A percentile compares a stretch with the other conserved stretches of the same genome.
Conservation (phyloP, 2,888 invertebrate species). For the Polydrusus pterygomalis region DNA sequence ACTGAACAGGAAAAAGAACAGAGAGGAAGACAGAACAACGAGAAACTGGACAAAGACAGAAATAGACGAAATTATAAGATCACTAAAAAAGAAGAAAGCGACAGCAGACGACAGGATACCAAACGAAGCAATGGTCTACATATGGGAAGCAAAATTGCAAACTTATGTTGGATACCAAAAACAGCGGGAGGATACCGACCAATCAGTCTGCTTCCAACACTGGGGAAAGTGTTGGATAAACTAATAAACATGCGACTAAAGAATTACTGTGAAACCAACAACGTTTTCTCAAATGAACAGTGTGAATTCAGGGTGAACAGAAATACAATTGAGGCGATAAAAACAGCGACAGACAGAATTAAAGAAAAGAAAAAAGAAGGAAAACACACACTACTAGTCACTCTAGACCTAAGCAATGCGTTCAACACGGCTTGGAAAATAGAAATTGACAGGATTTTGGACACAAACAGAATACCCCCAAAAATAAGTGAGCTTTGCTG, state of each 20-base stretch:
- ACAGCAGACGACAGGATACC: slow-evolving; percentile 40
- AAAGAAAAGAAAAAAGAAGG: slow-evolving; percentile 12
- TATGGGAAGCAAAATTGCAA: slow-evolving; percentile 36
- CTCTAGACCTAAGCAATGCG: slow-evolving; percentile 51
- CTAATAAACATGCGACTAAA: slow-evolving; percentile 59
- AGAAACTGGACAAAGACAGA: too few relatives aligned
- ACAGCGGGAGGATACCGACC: slow-evolving; percentile 57
- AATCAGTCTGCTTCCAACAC: too few relatives aligned
- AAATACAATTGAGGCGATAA: slow-evolving; percentile 60
- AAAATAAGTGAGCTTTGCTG: slow-evolving; percentile 33
- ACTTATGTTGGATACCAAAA: slow-evolving; percentile 59
- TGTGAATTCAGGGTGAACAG: slow-evolving; percentile 59
- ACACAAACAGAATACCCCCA: slow-evolving; percentile 19
- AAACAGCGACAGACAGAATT: slow-evolving; percentile 29
- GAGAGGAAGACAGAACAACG: too few relatives aligned
- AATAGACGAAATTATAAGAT: too few relatives aligned
- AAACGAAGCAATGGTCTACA: slow-evolving; percentile 28
- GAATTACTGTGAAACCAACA: slow-evolving; percentile 52
- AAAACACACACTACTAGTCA: slow-evolving; percentile 49
- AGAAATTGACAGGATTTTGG: slow-evolving; percentile 28
- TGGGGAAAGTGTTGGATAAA: slow-evolving; percentile 63
- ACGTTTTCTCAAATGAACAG: slow-evolving; percentile 52
- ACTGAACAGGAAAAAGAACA: too few relatives aligned
- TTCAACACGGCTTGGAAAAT: slow-evolving; percentile 46
- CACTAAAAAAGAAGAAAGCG: slow-evolving; percentile 38